Percentiles rank a stretch among this genome's conserved stretches.
These are phyloP conservation scores for Rhabditoides inermis DNA, from an alignment of 2,888 invertebrate genomes.

Conservation along the genomic window DNA sequence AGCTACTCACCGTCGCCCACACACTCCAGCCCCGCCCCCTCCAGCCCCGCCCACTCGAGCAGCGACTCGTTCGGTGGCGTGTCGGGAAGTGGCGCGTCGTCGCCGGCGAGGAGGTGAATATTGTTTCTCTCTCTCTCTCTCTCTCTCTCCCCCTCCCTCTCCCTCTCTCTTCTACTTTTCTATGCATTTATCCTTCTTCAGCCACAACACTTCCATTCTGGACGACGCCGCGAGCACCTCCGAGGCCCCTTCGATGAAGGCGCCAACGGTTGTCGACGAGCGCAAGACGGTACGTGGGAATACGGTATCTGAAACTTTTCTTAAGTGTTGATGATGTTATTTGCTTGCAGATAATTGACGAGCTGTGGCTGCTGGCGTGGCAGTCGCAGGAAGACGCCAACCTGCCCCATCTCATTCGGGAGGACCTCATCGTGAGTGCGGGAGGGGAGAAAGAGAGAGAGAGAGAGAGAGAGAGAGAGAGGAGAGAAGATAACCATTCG, in stretches of 20 bases:
- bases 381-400: slow-evolving; percentile 30
- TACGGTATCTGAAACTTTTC: no score
- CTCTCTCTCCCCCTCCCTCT: slow-evolving; percentile 10
- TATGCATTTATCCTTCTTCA: background rate
- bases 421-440: slow-evolving; percentile 25
- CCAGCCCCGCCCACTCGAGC: slow-evolving; percentile 1
- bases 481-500: no score
- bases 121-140: slow-evolving; percentile 10
- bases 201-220: no score
- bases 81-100: no score
- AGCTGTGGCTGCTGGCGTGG: slow-evolving; percentile 26
- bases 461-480: no score
- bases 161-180: background rate
- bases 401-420: slow-evolving; percentile 24
- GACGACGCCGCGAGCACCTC: no score
- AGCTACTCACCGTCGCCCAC: background rate
- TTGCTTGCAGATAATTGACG: slow-evolving; percentile 25
- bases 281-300: no score
- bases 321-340: background rate
- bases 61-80: no score
- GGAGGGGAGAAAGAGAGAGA: no score
- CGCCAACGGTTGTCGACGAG: no score
- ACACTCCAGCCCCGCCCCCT: background rate
- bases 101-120: no score
- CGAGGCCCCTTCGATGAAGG: no score